These are phyloP conservation scores for Trididemnum clinides DNA, from an alignment of 23 tunicate genomes.

Conservation along the genomic window DNA sequence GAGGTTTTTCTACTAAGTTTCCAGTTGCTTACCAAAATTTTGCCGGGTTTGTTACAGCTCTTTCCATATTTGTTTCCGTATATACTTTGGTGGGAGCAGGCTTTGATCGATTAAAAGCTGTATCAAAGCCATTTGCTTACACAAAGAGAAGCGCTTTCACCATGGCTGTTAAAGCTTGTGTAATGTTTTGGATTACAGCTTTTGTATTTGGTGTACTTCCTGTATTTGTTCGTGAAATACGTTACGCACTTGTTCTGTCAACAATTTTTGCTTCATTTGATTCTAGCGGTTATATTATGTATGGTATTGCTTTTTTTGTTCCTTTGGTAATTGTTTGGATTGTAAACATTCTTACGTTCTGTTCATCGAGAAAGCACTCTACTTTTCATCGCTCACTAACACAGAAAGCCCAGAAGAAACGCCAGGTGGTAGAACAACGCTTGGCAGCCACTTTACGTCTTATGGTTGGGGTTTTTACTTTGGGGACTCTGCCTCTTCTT, in stretches of 20 bases:
- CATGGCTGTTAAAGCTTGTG: background rate
- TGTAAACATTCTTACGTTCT: background rate
- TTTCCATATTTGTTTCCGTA: background rate
- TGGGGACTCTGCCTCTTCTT: background rate
- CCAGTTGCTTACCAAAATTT: background rate
- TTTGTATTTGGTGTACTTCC: background rate
- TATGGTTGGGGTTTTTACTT: conserved; percentile 14
- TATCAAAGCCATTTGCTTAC: background rate
- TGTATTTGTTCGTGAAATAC: background rate
- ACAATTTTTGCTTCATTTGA: background rate
- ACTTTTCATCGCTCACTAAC: background rate
- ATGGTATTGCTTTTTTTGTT: background rate
- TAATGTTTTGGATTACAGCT: background rate
- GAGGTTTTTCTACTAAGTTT: background rate
- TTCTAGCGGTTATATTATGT: background rate
- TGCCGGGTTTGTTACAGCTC: background rate
- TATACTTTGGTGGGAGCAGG: background rate
- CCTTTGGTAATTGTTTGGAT: conserved; percentile 19
- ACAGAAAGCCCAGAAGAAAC: background rate
- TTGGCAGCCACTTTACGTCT: background rate
- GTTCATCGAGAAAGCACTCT: background rate
- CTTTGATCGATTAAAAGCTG: background rate
- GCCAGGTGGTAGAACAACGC: background rate
- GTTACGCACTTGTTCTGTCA: background rate
- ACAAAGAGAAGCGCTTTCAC: background rate